Conservation (phyloP, 1,140 invertebrate species). For the Drosophila rhopaloa region DNA sequence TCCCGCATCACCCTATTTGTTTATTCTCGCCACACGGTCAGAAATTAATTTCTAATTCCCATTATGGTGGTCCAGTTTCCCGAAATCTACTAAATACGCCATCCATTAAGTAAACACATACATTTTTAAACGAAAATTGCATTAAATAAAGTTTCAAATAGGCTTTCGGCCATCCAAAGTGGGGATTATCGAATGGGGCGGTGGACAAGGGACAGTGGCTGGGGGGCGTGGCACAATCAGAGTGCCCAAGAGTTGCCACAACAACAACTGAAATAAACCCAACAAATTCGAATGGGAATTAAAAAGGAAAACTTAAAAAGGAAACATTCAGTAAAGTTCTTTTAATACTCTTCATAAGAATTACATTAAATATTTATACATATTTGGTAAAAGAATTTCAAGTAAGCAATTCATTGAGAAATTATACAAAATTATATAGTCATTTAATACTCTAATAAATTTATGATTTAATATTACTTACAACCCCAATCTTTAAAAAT, state of each 20-base stretch:
- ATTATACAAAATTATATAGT: too few relatives aligned
- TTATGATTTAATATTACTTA: too few relatives aligned
- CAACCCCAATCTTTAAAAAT: too few relatives aligned
- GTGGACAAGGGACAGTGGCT: too few relatives aligned
- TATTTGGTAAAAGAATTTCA: too few relatives aligned
- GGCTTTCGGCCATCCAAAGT: constrained; percentile 56
- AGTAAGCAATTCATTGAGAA: too few relatives aligned
- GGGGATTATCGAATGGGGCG: constrained; percentile 60
- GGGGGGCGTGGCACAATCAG: constrained; percentile 55
- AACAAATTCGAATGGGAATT: constrained; percentile 39
- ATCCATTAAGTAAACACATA: constrained; percentile 66
- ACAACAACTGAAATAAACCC: constrained; percentile 33
- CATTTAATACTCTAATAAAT: too few relatives aligned
- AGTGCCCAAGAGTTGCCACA: constrained; percentile 41
- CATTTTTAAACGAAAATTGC: constrained; percentile 50
- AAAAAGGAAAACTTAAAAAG: constrained; percentile 27
- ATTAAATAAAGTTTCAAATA: constrained; percentile 78
- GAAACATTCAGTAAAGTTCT: not conserved
- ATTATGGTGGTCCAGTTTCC: constrained; percentile 35
- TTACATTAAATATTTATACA: not conserved
- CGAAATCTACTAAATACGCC: constrained; percentile 54
- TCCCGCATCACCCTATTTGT: constrained; percentile 27
- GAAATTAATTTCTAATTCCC: constrained; percentile 74
- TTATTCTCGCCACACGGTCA: constrained; percentile 53
- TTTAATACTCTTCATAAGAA: constrained; percentile 10